phyloP scores from a whole-genome alignment of 2,888 invertebrate genomes.

The Celastrina argiolus region DNA sequence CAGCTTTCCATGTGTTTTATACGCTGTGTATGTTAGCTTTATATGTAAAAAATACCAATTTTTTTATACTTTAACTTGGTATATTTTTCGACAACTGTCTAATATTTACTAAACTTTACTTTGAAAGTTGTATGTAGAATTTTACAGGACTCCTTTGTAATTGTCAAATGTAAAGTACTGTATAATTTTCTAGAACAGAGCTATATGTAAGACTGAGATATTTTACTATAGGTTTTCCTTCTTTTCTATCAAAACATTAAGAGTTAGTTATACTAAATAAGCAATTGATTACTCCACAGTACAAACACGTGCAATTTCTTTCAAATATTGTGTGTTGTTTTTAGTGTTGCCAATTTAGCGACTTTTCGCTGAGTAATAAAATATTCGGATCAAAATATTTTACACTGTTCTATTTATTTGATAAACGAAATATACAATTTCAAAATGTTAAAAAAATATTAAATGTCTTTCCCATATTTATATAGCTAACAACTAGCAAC shows the following conservation, averaged over 20 bases:
- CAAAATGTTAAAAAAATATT: neutral
- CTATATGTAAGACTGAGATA: slow-evolving; percentile 21
- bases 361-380: neutral
- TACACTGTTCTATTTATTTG: neutral
- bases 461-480: neutral
- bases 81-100: neutral
- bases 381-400: neutral
- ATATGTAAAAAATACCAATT: neutral
- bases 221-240: slow-evolving; percentile 13
- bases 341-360: neutral
- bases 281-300: slow-evolving; percentile 4
- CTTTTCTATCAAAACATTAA: neutral
- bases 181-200: slow-evolving; percentile 16
- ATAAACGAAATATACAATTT: neutral
- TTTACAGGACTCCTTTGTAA: neutral
- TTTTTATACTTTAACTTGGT: neutral
- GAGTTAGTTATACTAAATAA: slow-evolving; percentile 1
- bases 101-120: neutral
- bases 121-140: neutral
- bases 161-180: neutral
- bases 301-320: slow-evolving; percentile 5
- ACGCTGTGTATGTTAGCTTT: neutral
- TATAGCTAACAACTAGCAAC: neutral
- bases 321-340: neutral
- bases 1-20: neutral